Percentiles rank a stretch among this genome's conserved stretches.
Evolutionary conservation across 2,888 invertebrate genomes (phyloP).

Genomic region (Watsonalla cultraria): DNA sequence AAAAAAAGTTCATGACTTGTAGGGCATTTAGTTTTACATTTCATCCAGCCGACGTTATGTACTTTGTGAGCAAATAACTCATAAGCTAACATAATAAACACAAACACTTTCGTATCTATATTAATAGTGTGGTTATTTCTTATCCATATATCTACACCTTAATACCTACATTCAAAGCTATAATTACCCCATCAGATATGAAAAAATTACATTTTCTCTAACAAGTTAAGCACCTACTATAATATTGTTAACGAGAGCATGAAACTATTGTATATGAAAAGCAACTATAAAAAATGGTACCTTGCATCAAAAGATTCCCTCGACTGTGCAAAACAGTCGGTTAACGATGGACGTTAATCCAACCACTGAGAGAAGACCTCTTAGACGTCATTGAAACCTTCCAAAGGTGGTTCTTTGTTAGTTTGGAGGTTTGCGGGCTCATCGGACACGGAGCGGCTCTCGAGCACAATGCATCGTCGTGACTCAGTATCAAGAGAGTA

Average conservation of each 20-base stretch:
- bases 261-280: conserved; percentile 7
- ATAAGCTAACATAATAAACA: too few relatives aligned
- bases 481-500: conserved; percentile 31
- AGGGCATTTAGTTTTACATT: too few relatives aligned
- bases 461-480: conserved; percentile 42
- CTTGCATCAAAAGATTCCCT: conserved; percentile 52
- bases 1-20: too few relatives aligned
- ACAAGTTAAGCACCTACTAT: too few relatives aligned
- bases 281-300: conserved; percentile 23
- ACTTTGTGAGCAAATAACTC: too few relatives aligned
- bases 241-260: conserved; percentile 9
- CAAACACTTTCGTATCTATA: too few relatives aligned
- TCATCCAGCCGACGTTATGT: too few relatives aligned
- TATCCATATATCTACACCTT: too few relatives aligned
- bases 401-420: conserved; percentile 14
- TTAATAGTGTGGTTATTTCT: too few relatives aligned
- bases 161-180: too few relatives aligned
- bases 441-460: conserved; percentile 49
- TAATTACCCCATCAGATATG: too few relatives aligned
- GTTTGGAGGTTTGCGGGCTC: conserved; percentile 35
- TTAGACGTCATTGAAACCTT: conserved; percentile 7
- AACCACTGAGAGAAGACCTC: conserved; percentile 28
- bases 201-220: too few relatives aligned
- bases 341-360: conserved; percentile 34
- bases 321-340: conserved; percentile 44